Base-by-base conservation (phyloP, 2,888 invertebrate species). In the Mellilla xanthometata region DNA sequence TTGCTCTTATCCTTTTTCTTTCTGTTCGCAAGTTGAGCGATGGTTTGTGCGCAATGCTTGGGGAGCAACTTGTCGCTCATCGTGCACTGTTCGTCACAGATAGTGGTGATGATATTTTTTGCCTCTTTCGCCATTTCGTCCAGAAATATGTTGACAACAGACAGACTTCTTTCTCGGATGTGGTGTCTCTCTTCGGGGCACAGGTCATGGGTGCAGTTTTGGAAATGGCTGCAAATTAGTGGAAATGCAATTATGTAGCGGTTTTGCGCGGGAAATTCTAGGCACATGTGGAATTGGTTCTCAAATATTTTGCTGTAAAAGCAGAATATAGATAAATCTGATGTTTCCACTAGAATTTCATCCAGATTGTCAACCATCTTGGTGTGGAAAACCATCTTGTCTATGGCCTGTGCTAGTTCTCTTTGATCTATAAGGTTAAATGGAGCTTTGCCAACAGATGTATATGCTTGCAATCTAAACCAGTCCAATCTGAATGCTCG, bases 91-190 rank as follows among this genome's bases (percentile, higher is more conserved):
- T 99, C 98, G 81, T 99, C 99, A 86, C 99, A 99, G 67, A 99
- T 97, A 3, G 98, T 97, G 0, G 98, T 98, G 31, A 99, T 98
- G 26, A 99, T 99, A 76, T 99, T 99, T 79, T 99, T 98, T 0
- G 98, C 98, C 80, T 99, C 99, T 79, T 98, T 98, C 0, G 99
- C 97, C 96, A 99, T 99, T 88, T 99, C 99, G 76, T 99, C 99
- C 42, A 99, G 89, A 76, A 98, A 99, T 91, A 97, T 96, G 70
- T 99, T 99, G 0, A 99, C 99, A 28, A 99, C 96, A 15, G 97
- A 98, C 12, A 99, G 90, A 70, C 98, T 98, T 53, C 98, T 92
- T 66, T 99, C 98, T 39, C 98, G 93, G 49, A 99, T 98, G 67
- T 98, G 98, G 82, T 98, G 97, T 42, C 98, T 92, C 85, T 99